Evolutionary conservation across 1,140 invertebrate genomes (phyloP).

Genomic region (Drosophila auraria): DNA sequence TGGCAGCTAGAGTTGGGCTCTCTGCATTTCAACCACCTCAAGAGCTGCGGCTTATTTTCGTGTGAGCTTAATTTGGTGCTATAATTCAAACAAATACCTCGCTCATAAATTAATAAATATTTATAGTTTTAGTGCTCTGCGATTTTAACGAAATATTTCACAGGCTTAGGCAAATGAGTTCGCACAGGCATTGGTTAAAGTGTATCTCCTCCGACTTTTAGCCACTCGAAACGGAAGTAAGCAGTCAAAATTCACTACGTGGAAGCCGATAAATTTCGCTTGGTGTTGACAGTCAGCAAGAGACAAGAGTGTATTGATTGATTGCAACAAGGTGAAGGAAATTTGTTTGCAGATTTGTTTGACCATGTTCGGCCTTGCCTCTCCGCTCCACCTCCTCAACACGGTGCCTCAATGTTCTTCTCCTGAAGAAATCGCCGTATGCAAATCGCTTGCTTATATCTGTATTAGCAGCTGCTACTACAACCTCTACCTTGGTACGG

Average conservation of each 20-base stretch:
- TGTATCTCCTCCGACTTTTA: slow-evolving; percentile 21
- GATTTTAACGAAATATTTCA: slow-evolving; percentile 37
- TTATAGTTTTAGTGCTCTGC: slow-evolving; percentile 34
- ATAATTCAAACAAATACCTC: slow-evolving; percentile 52
- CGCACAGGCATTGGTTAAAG: slow-evolving; percentile 25
- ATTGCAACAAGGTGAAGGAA: slow-evolving; percentile 60
- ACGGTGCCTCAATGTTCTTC: slow-evolving; percentile 33
- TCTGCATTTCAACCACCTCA: slow-evolving; percentile 17
- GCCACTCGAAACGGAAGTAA: slow-evolving; percentile 36
- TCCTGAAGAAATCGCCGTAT: slow-evolving; percentile 31
- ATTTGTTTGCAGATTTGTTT: slow-evolving; percentile 68
- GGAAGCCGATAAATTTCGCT: slow-evolving; percentile 26
- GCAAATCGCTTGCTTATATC: slow-evolving; percentile 64
- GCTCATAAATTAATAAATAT: slow-evolving; percentile 51
- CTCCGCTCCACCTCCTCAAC: slow-evolving; percentile 26
- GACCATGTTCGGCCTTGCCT: slow-evolving; percentile 41
- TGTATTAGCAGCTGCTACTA: slow-evolving; percentile 41
- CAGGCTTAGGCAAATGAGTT: slow-evolving; percentile 39
- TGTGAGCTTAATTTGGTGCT: slow-evolving; percentile 42
- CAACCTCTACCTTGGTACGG: slow-evolving; percentile 35
- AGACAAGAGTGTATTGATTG: slow-evolving; percentile 57
- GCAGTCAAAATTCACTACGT: neutral
- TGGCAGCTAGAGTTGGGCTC: neutral
- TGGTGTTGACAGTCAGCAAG: slow-evolving; percentile 40
- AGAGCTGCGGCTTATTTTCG: slow-evolving; percentile 21